These are phyloP conservation scores for Prunella strophiata DNA, from an alignment of 2,797 vertebrate genomes.

Conservation along the genomic window DNA sequence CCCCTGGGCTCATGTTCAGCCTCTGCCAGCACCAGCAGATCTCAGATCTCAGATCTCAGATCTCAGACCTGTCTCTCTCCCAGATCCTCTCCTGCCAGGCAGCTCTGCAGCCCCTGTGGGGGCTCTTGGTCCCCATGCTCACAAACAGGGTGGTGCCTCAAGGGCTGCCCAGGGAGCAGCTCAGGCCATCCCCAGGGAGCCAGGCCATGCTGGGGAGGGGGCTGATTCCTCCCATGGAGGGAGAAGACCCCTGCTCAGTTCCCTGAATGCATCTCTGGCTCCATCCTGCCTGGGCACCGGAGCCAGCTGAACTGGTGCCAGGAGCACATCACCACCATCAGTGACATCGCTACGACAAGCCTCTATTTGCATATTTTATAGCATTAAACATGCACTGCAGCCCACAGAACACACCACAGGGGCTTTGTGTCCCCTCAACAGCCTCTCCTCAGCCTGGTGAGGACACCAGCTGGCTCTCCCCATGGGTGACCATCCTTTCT, in stretches of 20 bases:
- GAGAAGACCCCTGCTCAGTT: background rate
- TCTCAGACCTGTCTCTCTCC: background rate
- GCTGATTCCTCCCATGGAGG: background rate
- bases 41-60: background rate
- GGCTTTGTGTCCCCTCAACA: background rate
- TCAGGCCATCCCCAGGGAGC: background rate
- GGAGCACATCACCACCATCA: conserved; percentile 1
- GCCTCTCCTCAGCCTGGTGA: background rate
- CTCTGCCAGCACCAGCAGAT: background rate
- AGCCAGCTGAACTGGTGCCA: background rate
- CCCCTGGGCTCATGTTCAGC: background rate
- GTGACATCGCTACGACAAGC: background rate
- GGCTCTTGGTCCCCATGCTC: background rate
- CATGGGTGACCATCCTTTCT: background rate
- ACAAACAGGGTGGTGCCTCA: background rate
- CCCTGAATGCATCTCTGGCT: background rate
- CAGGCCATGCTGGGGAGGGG: background rate
- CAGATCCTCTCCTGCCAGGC: no score
- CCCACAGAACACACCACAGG: background rate
- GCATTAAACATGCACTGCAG: conserved; percentile 19
- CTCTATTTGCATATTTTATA: conserved; percentile 26
- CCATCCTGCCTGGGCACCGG: background rate
- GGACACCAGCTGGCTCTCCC: background rate
- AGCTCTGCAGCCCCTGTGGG: background rate
- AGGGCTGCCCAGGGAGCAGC: background rate